Base-by-base conservation (phyloP, 2,113 vertebrate species). In the Prunella himalayana region DNA sequence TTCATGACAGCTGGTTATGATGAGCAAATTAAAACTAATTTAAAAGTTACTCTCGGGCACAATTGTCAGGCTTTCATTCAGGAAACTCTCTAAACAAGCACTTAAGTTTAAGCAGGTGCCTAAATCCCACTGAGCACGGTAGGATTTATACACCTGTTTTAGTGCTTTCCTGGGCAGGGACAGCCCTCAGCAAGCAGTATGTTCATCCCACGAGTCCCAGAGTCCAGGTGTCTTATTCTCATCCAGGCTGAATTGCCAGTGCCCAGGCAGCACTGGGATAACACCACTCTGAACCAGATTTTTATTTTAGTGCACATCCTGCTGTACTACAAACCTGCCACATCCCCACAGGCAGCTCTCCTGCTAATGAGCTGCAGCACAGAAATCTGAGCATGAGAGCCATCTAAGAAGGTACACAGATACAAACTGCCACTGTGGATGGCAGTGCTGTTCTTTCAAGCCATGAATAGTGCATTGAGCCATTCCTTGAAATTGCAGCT, bases 21-120 rank as follows among this genome's bases (percentile, higher is more conserved):
- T 91, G 90, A 97, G 94, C 69, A 92, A 83, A 85, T 95, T 90
- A 92, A 92, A 95, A 73, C 78, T 63, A 81, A 77, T 96, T 90
- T 96, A 82, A 44, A 84, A 96, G 76, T 91, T 92, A 95, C 94
- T 94, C 90, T 79, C 64, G 92, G 87, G 93, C 93, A 96, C 76
- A 72, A 89, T 95, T 92, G 56, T 72, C 90, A 92, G 51, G 73
- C 49, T 96, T 87, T 86, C 76, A 54, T 83, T 94, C 83, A 86
- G 86, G 85, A 94, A 96, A 92, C 65, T 81, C 76, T 78, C 88
- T 88, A 83, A 93, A 88, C 80, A 95, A 97, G 79, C 10, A 31
- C 76, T 95, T 93, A 93, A 86, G 60, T 95, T 93, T 88, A 93
- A 96, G 90, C 86, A 97, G 95, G 95, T 96, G 92, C 94, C 76